Evolutionary conservation across 2,888 invertebrate species (phyloP).

Genomic region (Melanchra persicariae): DNA sequence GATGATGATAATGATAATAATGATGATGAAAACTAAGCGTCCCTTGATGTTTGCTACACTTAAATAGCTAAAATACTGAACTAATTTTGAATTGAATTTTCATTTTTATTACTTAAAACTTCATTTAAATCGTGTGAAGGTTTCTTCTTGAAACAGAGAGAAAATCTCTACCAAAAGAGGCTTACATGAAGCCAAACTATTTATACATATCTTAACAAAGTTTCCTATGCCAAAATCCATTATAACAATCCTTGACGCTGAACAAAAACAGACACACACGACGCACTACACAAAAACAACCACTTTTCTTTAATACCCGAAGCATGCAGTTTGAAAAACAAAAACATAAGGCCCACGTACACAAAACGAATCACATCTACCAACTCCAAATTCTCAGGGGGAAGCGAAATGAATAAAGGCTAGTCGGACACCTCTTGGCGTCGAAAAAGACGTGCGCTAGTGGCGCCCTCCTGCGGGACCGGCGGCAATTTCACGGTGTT

Average conservation of each 20-base stretch:
- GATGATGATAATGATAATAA: too few species aligned
- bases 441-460: slow-evolving; percentile 65
- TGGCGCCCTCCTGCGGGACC: slow-evolving; percentile 60
- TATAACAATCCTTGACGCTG: slow-evolving; percentile 28
- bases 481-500: slow-evolving; percentile 73
- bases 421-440: slow-evolving; percentile 65
- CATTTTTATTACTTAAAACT: background rate
- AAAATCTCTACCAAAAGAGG: background rate
- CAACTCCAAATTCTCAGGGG: slow-evolving; percentile 58
- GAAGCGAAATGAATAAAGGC: slow-evolving; percentile 71
- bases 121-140: background rate
- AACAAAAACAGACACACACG: slow-evolving; percentile 15
- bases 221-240: slow-evolving; percentile 45
- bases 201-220: too few species aligned
- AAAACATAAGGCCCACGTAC: slow-evolving; percentile 52
- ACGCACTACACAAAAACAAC: slow-evolving; percentile 1
- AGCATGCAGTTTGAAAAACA: slow-evolving; percentile 34
- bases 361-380: slow-evolving; percentile 63
- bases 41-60: background rate
- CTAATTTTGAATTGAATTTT: background rate
- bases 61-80: background rate
- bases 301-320: slow-evolving; percentile 25
- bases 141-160: background rate
- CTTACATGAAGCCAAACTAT: background rate
- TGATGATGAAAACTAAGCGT: background rate